Base-by-base conservation (phyloP, 2,888 invertebrate genomes). In the Cosmopolites sordidus region DNA sequence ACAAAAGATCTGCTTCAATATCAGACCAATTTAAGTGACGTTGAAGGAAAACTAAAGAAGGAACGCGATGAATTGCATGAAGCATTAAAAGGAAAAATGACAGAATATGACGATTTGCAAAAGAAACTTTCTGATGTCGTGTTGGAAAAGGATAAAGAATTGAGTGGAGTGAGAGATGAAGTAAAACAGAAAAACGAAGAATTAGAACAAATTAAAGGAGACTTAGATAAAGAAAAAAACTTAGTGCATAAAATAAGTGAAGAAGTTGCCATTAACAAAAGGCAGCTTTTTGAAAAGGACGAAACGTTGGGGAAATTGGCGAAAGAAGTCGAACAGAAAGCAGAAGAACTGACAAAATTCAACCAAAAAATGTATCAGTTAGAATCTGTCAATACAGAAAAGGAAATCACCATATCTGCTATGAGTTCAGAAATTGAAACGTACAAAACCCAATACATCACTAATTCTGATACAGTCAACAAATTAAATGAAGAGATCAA, bases 81-180 rank as follows among this genome's bases (percentile, higher is more conserved):
- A 44, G 60, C 61, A 8, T 60, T 75, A 30, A 69, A 73, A 52
- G 16, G 65, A 18, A 75, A 74, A 61, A 68, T 69, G 5, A 57
- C 60, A 0, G 67, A 73, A 42, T 61, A 74, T 14, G 73, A 75
- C 43, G 67, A 72, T 50, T 58, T 56, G 1, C 73, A 72, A 49
- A 68, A 70, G 22, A 69, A 72, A 51, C 68, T 53, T 17, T 18
- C 53, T 9, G 57, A 59, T n/a, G 52, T 51, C 5, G 41, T 58
- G 39, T 61, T 64, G 9, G 66, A 73, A 54, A 62, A 73, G 11
- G 66, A 68, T 47, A 62, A 66, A 53, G 78, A 82, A 60, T 73
- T 78, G 14, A 73, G 76, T 62, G 71, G 76, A 43, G 68, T 80
- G 3, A 71, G 54, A n/a, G 33, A 46, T n/a, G 15, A 16, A 1